A percentile compares a stretch with the other conserved stretches of the same genome.
phyloP scores from a whole-genome alignment of 2,888 invertebrate species.

The Tachina fera region DNA sequence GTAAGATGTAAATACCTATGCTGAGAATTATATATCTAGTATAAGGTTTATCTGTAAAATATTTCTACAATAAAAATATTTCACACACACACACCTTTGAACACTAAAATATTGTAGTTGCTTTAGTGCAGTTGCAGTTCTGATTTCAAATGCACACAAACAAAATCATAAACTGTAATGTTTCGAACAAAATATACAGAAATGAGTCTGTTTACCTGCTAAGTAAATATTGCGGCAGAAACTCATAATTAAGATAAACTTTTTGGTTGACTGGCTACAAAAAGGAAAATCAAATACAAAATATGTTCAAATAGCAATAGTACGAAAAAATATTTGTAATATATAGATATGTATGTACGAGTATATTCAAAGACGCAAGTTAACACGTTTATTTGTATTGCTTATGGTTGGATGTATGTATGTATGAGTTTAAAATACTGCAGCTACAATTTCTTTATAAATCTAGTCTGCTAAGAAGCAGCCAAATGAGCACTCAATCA shows the following conservation, averaged over 20 bases:
- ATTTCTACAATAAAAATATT: conserved; percentile 25
- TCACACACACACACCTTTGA: not conserved
- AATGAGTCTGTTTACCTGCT: conserved; percentile 34
- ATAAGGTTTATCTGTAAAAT: conserved; percentile 19
- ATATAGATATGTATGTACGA: not conserved
- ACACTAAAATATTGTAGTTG: not conserved
- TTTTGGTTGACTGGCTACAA: conserved; percentile 63
- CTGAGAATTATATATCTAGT: not conserved
- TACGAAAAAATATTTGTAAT: conserved; percentile 2
- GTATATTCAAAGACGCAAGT: conserved; percentile 15
- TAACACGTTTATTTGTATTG: conserved; percentile 20
- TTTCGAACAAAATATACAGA: not conserved
- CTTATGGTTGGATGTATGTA: not conserved
- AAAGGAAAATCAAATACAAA: conserved; percentile 64
- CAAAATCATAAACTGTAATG: not conserved
- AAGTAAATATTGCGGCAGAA: conserved; percentile 70
- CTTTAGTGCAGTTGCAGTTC: conserved; percentile 39
- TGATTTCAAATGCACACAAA: not conserved
- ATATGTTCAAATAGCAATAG: conserved; percentile 35
- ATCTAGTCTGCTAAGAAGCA: conserved; percentile 9
- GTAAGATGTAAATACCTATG: no score
- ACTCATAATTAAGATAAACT: conserved; percentile 71
- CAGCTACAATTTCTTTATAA: conserved; percentile 34
- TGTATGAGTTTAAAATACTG: conserved; percentile 33
- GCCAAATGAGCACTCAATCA: not conserved